Evolutionary conservation across 2,888 invertebrate species (phyloP).

Genomic region (Meteorus cinctellus): DNA sequence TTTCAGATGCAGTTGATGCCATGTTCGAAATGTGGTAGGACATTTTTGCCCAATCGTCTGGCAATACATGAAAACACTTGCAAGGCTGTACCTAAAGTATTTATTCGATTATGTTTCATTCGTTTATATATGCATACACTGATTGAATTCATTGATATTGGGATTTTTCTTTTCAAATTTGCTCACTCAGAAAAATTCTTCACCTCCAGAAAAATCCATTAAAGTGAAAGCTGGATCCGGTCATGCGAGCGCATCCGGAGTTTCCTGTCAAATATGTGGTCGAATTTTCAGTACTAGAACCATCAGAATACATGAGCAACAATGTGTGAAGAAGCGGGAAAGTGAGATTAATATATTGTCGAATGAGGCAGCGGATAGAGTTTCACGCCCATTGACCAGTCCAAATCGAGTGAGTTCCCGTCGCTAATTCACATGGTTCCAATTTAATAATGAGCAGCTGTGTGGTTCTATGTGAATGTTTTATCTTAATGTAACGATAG

Average conservation of each 20-base stretch:
- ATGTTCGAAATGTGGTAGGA: slow-evolving; percentile 80
- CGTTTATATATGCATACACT: neutral
- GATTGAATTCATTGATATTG: neutral
- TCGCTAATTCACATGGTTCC: neutral
- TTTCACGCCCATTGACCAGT: neutral
- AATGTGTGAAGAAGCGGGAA: slow-evolving; percentile 80
- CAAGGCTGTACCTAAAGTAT: slow-evolving; percentile 60
- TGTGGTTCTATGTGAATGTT: neutral
- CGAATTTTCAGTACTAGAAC: slow-evolving; percentile 79
- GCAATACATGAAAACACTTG: slow-evolving; percentile 77
- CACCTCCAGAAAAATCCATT: slow-evolving; percentile 23
- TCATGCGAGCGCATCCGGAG: slow-evolving; percentile 56
- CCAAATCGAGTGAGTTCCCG: neutral
- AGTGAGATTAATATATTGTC: slow-evolving; percentile 77
- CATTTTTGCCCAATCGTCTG: slow-evolving; percentile 81
- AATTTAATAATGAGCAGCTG: neutral
- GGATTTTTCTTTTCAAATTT: slow-evolving; percentile 12
- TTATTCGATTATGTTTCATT: slow-evolving; percentile 9
- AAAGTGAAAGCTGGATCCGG: neutral
- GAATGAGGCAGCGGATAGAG: slow-evolving; percentile 69
- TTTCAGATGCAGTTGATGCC: slow-evolving; percentile 76
- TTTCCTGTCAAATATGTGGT: slow-evolving; percentile 80
- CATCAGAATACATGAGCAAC: slow-evolving; percentile 80
- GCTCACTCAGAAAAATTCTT: slow-evolving; percentile 19
- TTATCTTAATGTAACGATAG: slow-evolving; percentile 42